Base-by-base conservation (phyloP, 2,888 invertebrate genomes). In the Heliothis peltigera region DNA sequence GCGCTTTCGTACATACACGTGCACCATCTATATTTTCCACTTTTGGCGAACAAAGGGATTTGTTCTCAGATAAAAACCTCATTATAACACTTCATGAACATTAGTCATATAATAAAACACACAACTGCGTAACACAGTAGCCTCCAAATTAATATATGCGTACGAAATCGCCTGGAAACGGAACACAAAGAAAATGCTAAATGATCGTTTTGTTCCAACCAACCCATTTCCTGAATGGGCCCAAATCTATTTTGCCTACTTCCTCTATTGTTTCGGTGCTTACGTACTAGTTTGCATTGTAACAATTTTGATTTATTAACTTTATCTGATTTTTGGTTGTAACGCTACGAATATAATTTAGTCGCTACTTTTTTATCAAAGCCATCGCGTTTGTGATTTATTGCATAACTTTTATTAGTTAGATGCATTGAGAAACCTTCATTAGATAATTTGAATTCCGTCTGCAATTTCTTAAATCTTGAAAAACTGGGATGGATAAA, bases 131-230 rank as follows among this genome's bases (percentile, higher is more conserved):
- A 19, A 1, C 4, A 54, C 48, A 46, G 54, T 55, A 44, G 39
- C 67, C 64, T 72, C 47, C n/a, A 59, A 62, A 74, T 53, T 62
- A 76, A 76, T 76, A 35, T 71, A 65, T 74, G 58, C 77, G 51
- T 42, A 62, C 35, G 54, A 68, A 70, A 75, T 70, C 46, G 61
- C 64, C 47, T 68, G 72, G 56, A 64, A 69, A 72, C 42, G n/a
- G 42, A 39, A 60, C 48, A 81, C 70, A 77, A 79, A 79, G 64
- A 75, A 75, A 73, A 67, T 71, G 66, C 65, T 83, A 83, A 84
- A 72, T 73, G 80, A 60, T 64, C 84, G 73, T 84, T 84, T 84
- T 84, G 84, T 84, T 79, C 69, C 64, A 64, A 57, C 64, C 81
- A 32, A 51, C 74, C 77, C 70, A 77, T 75, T 84, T 84, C 84